A percentile compares a stretch with the other conserved stretches of the same genome.
phyloP scores from a whole-genome alignment of 1,140 invertebrate species.

The Fopius arisanus region DNA sequence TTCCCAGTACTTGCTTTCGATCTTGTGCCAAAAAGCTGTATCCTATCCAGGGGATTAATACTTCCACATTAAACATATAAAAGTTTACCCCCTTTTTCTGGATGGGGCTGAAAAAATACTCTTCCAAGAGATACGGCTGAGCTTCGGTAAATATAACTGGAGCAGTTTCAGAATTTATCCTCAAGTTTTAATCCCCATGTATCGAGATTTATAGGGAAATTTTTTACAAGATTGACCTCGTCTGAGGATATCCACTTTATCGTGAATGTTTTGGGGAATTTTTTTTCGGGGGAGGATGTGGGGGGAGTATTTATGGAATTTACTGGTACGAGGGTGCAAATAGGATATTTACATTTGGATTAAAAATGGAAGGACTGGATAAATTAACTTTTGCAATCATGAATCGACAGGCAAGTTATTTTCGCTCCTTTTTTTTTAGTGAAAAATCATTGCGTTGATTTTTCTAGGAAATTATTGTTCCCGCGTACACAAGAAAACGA shows the following conservation, averaged over 20 bases:
- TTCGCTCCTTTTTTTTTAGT: too few species aligned
- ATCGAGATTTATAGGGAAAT: conserved; percentile 17
- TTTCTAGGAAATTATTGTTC: too few species aligned
- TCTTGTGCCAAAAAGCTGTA: not conserved
- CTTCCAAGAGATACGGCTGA: not conserved
- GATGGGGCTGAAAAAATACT: not conserved
- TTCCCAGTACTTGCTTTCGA: not conserved
- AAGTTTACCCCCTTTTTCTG: not conserved
- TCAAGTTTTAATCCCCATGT: conserved; percentile 20
- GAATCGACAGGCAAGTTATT: too few species aligned
- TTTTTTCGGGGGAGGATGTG: not conserved
- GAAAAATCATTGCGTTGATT: too few species aligned
- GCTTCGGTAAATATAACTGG: conserved; percentile 12
- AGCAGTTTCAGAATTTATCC: conserved; percentile 10
- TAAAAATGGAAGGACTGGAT: too few species aligned
- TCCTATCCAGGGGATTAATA: not conserved
- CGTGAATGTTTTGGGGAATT: not conserved
- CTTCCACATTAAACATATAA: not conserved
- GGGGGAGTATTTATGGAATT: too few species aligned
- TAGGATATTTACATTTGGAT: too few species aligned
- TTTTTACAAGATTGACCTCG: conserved; percentile 11
- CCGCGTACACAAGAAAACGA: too few species aligned
- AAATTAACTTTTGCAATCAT: too few species aligned
- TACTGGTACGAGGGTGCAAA: too few species aligned
- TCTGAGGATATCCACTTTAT: not conserved